These are phyloP conservation scores for Spilogale gracilis DNA, from an alignment of 2,113 vertebrate genomes.

Conservation along the genomic window DNA sequence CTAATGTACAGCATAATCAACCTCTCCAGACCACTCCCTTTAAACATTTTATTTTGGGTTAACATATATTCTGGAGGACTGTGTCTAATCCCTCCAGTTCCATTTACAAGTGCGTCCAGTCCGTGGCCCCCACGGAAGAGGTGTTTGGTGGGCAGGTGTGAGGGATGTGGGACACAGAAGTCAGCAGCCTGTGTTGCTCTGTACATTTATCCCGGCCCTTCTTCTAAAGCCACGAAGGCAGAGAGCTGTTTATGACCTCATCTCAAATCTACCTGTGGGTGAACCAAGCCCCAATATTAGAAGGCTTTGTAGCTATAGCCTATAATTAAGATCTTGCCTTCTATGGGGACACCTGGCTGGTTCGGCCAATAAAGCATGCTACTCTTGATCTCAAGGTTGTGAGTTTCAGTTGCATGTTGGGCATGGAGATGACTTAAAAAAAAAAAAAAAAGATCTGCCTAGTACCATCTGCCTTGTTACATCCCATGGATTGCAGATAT, in stretches of 20 bases:
- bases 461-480: not conserved
- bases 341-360: not conserved
- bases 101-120: not conserved
- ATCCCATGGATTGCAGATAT: not conserved
- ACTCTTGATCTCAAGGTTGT: not conserved
- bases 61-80: not conserved
- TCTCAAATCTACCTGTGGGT: not conserved
- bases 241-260: not conserved
- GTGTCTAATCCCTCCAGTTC: not conserved
- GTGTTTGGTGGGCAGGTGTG: not conserved
- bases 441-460: not conserved
- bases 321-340: not conserved
- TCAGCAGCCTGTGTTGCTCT: not conserved
- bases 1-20: not conserved
- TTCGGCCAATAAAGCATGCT: not conserved
- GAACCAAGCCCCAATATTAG: not conserved
- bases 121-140: not conserved
- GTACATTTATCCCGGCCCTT: not conserved
- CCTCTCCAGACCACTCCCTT: not conserved
- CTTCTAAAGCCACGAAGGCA: not conserved
- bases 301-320: not conserved
- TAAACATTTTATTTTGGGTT: conserved; percentile 3
- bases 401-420: not conserved
- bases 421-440: not conserved
- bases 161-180: not conserved